Evolutionary conservation across 2,113 vertebrate species (phyloP).

Genomic region (Ciconia boyciana): DNA sequence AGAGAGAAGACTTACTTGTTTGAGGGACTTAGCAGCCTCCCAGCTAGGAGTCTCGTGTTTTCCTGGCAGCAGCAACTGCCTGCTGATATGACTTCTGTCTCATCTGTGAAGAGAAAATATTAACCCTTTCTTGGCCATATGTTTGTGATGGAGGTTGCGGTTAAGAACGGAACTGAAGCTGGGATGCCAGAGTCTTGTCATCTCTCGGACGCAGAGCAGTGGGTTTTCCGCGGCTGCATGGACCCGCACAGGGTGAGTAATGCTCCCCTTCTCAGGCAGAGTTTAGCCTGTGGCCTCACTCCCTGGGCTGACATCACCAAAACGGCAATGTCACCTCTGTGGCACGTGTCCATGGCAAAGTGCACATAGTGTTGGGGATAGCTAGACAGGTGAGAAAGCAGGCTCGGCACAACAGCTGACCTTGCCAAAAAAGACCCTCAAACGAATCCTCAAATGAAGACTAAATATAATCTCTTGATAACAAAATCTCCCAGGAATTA

Average conservation of each 20-base stretch:
- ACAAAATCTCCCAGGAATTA: background rate
- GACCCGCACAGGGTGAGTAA: background rate
- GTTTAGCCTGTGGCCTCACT: fast-evolving
- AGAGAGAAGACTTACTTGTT: background rate
- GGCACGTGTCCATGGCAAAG: fast-evolving
- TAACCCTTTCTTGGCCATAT: background rate
- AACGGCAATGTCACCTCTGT: background rate
- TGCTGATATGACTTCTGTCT: background rate
- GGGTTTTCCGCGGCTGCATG: background rate
- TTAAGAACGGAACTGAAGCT: background rate
- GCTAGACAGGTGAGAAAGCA: background rate
- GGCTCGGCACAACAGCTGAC: background rate
- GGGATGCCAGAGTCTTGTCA: background rate
- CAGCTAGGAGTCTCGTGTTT: background rate
- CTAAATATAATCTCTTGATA: background rate
- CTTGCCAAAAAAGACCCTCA: background rate
- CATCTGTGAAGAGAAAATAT: background rate
- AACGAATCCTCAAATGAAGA: background rate
- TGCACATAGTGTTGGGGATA: background rate
- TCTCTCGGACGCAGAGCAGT: background rate
- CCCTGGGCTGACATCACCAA: background rate
- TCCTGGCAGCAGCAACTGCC: background rate
- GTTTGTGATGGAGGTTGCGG: background rate
- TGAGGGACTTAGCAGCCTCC: background rate
- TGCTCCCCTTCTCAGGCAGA: background rate